These are phyloP conservation scores for Trichoplusia ni DNA, from an alignment of 1,140 invertebrate species.

Conservation along the genomic window DNA sequence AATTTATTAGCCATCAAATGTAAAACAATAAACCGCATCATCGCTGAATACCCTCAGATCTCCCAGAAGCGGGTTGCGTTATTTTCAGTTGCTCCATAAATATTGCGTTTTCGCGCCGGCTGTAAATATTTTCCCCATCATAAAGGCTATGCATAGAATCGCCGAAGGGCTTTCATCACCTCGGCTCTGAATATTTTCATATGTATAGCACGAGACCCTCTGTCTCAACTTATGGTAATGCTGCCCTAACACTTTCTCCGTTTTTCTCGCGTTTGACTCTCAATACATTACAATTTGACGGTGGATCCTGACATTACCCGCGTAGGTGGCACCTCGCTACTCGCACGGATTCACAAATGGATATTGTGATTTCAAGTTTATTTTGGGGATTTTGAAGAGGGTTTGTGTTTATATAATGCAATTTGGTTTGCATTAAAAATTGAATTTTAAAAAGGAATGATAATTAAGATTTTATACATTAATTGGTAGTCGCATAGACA, in stretches of 20 bases:
- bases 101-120: conserved; percentile 60
- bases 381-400: conserved; percentile 33
- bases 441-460: conserved; percentile 3
- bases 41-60: conserved; percentile 31
- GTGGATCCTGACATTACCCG: conserved; percentile 68
- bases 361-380: conserved; percentile 67
- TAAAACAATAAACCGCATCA: conserved; percentile 56
- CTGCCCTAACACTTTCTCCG: conserved; percentile 73
- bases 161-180: conserved; percentile 72
- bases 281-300: conserved; percentile 78
- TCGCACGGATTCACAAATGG: conserved; percentile 57
- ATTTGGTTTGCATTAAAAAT: conserved; percentile 45
- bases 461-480: conserved; percentile 47
- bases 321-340: conserved; percentile 60
- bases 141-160: conserved; percentile 67
- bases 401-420: conserved; percentile 7
- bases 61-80: conserved; percentile 41
- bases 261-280: conserved; percentile 77
- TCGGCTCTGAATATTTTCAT: conserved; percentile 77
- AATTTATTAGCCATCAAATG: conserved; percentile 44
- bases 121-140: conserved; percentile 76
- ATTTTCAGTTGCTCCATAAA: conserved; percentile 61
- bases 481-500: conserved; percentile 72
- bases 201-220: conserved; percentile 68
- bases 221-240: conserved; percentile 80